Conservation (phyloP, 2,888 invertebrate species). For the Mylabris sibirica region DNA sequence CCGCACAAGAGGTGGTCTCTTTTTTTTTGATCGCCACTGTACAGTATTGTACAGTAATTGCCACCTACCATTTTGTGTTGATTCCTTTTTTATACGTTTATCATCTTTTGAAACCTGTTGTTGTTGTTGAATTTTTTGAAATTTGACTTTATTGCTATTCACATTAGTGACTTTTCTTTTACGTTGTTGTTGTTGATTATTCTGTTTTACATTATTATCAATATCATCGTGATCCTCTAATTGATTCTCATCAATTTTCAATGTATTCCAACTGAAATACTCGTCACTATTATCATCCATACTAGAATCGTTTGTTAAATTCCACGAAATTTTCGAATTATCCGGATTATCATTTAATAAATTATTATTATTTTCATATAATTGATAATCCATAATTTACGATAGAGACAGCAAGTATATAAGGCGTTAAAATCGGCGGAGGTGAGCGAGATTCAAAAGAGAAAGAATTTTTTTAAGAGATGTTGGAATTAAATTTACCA, state of each 20-base stretch:
- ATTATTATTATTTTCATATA: constrained; percentile 54
- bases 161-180: neutral
- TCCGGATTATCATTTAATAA: constrained; percentile 51
- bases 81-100: neutral
- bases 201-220: neutral
- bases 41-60: no score
- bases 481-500: neutral
- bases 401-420: constrained; percentile 1
- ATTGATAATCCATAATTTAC: constrained; percentile 60
- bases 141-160: neutral
- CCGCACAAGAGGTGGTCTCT: no score
- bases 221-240: constrained; percentile 26
- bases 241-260: constrained; percentile 54
- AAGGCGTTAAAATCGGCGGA: neutral
- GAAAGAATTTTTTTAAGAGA: neutral
- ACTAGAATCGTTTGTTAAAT: constrained; percentile 49
- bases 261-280: constrained; percentile 58
- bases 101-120: neutral
- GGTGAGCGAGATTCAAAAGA: no score
- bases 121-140: neutral
- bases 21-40: no score
- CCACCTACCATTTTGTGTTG: neutral
- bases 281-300: constrained; percentile 57
- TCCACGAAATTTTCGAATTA: constrained; percentile 55
- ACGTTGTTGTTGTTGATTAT: neutral